Evolutionary conservation across 2,888 invertebrate species (phyloP), one percentile per base, ranked within the genome.

Genomic region (Epirrhoe tristata): DNA sequence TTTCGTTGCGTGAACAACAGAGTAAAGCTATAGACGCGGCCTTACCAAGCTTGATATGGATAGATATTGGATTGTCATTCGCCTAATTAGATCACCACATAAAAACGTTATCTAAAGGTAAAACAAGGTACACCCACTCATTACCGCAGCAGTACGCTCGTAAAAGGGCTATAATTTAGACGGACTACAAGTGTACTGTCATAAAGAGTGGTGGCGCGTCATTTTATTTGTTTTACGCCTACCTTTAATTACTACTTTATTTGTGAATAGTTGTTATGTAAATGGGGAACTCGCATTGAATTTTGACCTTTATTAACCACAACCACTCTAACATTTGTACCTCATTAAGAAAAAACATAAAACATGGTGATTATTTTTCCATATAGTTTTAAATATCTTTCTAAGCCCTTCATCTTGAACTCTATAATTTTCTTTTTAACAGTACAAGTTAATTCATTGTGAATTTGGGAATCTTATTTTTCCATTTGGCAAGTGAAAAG

Each of bases 121-220:
- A 52, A 59, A 59, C 59, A 52, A 24, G 34, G 65, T 67, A 70
- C 69, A 71, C 70, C 66, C 69, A 59, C 77, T 74, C 74, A 71
- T 77, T 77, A 77, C 74, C 61, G 55, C 16, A 58, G 65, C 75
- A 74, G 79, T 79, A 79, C 68, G 75, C 71, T 80, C 80, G 77
- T 84, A 82, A 84, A 84, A 79, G 73, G 68, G 63, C 74, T 74
- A 72, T 80, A 81, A 81, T 77, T 80, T 78, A 75, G 78, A 77
- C 67, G 72, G 70, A 65, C 65, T 70, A 73, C 73, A 72, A 81
- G 79, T 84, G 82, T 82, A 78, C 78, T 81, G 82, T 81, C 83
- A 82, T 88, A 87, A 86, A 86, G 75, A 80, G 77, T 79, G 81
- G 79, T 71, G 79, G 73, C 73, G 75, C 76, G 75, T 76, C 77